These are phyloP conservation scores for Austrofundulus limnaeus DNA, from an alignment of 2,113 vertebrate genomes.

Conservation along the genomic window DNA sequence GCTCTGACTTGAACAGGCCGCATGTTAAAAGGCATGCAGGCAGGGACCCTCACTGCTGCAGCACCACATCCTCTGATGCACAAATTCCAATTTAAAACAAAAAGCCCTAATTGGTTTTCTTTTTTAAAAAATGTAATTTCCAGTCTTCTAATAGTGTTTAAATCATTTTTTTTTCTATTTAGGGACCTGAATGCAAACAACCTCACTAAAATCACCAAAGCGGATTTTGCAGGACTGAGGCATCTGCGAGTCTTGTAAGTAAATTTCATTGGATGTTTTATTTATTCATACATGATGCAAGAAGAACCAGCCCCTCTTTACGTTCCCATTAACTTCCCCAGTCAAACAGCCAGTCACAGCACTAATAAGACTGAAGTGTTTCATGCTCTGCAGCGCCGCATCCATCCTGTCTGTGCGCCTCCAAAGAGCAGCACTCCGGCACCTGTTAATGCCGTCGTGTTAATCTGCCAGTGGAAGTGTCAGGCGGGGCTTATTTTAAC, in stretches of 20 bases:
- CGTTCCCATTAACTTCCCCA: constrained; percentile 5
- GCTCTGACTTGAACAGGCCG: constrained; percentile 51
- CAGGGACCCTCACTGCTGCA: constrained; percentile 26
- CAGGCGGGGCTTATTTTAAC: constrained; percentile 74
- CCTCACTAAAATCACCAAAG: constrained; percentile 96
- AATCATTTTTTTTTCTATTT: constrained; percentile 17
- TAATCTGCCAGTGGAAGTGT: constrained; percentile 75
- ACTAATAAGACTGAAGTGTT: constrained; percentile 26
- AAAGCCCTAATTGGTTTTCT: neutral
- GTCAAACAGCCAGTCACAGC: constrained; percentile 2
- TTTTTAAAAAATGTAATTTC: neutral
- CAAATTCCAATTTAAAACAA: constrained; percentile 33
- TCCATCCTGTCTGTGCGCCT: constrained; percentile 14
- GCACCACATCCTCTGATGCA: constrained; percentile 20
- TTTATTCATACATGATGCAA: neutral
- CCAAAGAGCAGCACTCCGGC: constrained; percentile 47
- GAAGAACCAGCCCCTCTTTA: constrained; percentile 2
- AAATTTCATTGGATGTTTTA: constrained; percentile 10
- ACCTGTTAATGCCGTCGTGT: constrained; percentile 74
- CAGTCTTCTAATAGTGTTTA: neutral
- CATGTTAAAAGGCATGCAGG: constrained; percentile 30
- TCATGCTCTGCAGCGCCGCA: constrained; percentile 37
- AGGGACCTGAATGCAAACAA: constrained; percentile 99
- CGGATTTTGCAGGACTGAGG: constrained; percentile 92
- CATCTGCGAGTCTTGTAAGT: constrained; percentile 98